Percentiles rank a stretch among this genome's conserved stretches.
These are phyloP conservation scores for Tetramorium simillimum DNA, from an alignment of 1,140 invertebrate species.

Conservation along the genomic window DNA sequence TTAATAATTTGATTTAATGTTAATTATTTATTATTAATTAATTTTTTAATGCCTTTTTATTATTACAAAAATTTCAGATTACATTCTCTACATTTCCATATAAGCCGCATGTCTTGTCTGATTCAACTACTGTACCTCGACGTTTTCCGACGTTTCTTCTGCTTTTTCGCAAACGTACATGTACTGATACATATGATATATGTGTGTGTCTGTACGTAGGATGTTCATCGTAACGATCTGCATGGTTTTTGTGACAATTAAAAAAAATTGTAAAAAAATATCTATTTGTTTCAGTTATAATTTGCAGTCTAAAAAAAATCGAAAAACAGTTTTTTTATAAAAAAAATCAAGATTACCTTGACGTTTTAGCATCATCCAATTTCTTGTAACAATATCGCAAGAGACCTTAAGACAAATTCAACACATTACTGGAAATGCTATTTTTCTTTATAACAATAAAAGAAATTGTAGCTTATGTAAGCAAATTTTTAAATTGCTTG, in stretches of 20 bases:
- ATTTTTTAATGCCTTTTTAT: not conserved
- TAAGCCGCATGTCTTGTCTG: not conserved
- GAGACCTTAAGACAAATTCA: no score
- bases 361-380: no score
- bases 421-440: no score
- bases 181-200: not conserved
- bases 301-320: not conserved
- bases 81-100: conserved; percentile 2
- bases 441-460: no score
- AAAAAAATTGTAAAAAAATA: no score
- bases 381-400: no score
- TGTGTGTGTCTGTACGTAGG: not conserved
- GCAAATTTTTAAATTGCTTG: no score
- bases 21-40: not conserved
- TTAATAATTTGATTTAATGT: not conserved
- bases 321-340: no score
- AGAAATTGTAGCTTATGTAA: no score
- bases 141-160: not conserved
- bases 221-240: not conserved
- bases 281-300: no score
- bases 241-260: not conserved
- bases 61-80: not conserved
- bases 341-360: no score
- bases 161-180: conserved; percentile 1
- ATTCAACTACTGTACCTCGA: not conserved